Evolutionary conservation across 2,113 vertebrate genomes (phyloP).

Genomic region (Bos javanicus): DNA sequence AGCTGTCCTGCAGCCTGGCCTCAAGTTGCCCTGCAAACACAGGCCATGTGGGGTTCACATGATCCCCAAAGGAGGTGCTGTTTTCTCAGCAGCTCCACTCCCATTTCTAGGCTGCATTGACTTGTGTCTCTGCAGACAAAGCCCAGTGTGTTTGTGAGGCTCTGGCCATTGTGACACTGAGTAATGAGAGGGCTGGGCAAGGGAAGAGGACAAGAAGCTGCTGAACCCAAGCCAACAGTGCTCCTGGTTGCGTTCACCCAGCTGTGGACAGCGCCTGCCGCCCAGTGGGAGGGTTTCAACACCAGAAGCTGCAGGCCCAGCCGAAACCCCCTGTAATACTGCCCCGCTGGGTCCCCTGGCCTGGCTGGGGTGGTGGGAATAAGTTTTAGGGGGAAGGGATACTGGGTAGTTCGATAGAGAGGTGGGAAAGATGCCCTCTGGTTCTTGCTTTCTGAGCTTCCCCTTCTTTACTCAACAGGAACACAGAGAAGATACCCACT

Average conservation of each 20-base stretch:
- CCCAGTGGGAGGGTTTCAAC: neutral
- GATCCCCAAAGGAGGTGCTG: neutral
- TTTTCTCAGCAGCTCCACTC: neutral
- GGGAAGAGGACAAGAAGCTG: neutral
- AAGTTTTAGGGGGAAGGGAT: neutral
- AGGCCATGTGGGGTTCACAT: neutral
- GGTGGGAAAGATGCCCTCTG: neutral
- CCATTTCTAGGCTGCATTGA: neutral
- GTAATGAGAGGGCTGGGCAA: neutral
- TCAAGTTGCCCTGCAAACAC: neutral
- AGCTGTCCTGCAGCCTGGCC: neutral
- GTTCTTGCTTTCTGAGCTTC: neutral
- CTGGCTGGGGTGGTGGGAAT: neutral
- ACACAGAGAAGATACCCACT: neutral
- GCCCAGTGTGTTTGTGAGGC: neutral
- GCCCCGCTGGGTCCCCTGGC: neutral
- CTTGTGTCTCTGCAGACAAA: neutral
- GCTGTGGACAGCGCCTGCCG: neutral
- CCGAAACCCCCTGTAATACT: neutral
- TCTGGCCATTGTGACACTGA: neutral
- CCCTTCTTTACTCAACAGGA: neutral
- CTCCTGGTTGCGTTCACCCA: neutral
- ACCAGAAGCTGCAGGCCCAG: neutral
- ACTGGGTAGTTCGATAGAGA: neutral
- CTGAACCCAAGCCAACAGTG: neutral